Conservation (phyloP, 2,797 vertebrate genomes). For the Glossophaga mutica region DNA sequence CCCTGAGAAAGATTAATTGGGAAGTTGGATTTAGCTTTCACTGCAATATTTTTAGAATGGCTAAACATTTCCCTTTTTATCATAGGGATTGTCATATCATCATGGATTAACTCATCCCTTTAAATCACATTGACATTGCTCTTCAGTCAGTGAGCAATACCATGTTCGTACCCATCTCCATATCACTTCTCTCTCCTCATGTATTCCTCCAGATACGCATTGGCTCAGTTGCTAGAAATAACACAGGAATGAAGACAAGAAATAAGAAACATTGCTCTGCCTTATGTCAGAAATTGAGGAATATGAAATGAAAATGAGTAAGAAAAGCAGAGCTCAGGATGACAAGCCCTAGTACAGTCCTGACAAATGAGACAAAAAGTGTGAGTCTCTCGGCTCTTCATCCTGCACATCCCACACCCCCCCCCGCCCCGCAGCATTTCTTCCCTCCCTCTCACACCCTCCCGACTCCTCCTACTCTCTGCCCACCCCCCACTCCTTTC, state of each 20-base stretch:
- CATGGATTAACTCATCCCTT: background rate
- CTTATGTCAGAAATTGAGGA: background rate
- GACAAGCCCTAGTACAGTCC: background rate
- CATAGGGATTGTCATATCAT: no score
- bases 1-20: background rate
- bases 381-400: background rate
- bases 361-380: background rate
- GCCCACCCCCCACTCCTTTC: background rate
- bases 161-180: background rate
- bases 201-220: background rate
- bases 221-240: background rate
- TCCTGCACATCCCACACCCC: fast-evolving
- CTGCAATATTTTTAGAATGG: background rate
- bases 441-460: background rate
- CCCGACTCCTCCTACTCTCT: background rate
- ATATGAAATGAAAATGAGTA: background rate
- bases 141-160: background rate
- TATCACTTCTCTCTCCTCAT: background rate
- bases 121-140: background rate
- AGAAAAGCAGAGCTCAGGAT: background rate
- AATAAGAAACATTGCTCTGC: background rate
- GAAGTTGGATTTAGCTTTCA: background rate
- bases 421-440: background rate
- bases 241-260: conserved; percentile 29
- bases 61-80: background rate